Evolutionary conservation across 2,113 vertebrate species (phyloP).

Genomic region (Brachypteracias leptosomus): DNA sequence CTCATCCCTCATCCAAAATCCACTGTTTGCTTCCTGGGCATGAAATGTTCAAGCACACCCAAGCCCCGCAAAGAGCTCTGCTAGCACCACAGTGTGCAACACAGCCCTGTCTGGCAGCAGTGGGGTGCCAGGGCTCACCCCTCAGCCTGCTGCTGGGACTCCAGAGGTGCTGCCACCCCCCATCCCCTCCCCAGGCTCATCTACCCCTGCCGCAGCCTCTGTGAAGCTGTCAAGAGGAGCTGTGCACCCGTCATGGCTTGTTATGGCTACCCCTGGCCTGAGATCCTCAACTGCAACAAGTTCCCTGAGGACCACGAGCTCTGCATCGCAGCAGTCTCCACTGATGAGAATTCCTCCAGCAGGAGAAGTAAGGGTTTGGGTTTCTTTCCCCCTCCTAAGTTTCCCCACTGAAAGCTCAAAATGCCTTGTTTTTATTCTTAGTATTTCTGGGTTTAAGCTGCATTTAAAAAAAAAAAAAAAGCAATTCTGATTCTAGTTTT

Average conservation of each 20-base stretch:
- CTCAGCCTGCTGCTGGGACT: not conserved
- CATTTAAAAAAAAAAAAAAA: not conserved
- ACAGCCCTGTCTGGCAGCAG: not conserved
- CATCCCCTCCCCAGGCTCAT: conserved; percentile 72
- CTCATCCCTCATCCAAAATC: not conserved
- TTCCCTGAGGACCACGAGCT: conserved; percentile 82
- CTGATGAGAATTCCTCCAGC: not conserved
- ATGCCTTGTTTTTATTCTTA: not conserved
- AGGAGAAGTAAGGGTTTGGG: conserved; percentile 66
- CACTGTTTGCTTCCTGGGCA: not conserved
- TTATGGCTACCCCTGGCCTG: conserved; percentile 83
- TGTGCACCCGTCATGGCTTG: conserved; percentile 84
- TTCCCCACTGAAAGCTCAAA: not conserved
- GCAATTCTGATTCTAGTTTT: not conserved
- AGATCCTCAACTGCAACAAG: conserved; percentile 81
- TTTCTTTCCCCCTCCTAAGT: not conserved
- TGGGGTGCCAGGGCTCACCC: rapidly evolving
- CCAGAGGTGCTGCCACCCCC: not conserved
- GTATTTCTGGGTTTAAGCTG: not conserved
- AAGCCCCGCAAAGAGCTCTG: not conserved
- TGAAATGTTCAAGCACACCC: not conserved
- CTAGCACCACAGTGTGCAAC: not conserved
- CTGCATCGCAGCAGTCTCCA: conserved; percentile 79
- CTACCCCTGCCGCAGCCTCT: conserved; percentile 81
- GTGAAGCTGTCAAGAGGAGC: conserved; percentile 80